Conservation (phyloP, 2,888 invertebrate genomes). For the Apodemia mormo region DNA sequence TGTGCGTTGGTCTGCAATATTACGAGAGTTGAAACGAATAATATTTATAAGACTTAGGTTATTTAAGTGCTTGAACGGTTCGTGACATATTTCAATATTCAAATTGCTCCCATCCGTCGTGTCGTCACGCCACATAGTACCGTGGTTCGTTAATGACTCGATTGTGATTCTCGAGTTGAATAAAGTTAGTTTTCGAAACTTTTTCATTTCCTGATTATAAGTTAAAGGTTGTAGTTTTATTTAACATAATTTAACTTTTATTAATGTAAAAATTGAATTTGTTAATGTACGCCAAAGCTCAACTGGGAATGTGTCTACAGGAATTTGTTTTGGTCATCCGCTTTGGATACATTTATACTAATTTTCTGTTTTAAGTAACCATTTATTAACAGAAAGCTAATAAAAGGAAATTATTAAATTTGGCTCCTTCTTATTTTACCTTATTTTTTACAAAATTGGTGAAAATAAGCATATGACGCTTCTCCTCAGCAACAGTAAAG, state of each 20-base stretch:
- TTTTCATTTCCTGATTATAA: constrained; percentile 8
- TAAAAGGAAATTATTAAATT: constrained; percentile 50
- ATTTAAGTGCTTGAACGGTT: background rate
- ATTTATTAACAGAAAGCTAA: constrained; percentile 77
- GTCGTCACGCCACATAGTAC: background rate
- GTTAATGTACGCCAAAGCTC: constrained; percentile 60
- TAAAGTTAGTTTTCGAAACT: constrained; percentile 13
- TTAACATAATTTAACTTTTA: constrained; percentile 15
- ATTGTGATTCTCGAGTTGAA: background rate
- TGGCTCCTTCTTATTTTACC: constrained; percentile 33
- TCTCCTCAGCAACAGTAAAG: too few relatives aligned
- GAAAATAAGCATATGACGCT: too few relatives aligned
- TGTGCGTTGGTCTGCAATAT: background rate
- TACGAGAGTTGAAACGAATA: background rate
- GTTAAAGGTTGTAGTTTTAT: constrained; percentile 2
- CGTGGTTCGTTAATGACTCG: background rate
- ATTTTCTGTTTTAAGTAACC: constrained; percentile 62
- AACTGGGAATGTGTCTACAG: constrained; percentile 36
- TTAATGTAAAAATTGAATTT: constrained; percentile 18
- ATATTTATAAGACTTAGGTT: background rate
- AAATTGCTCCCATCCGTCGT: background rate
- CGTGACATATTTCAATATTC: background rate
- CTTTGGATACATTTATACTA: constrained; percentile 61
- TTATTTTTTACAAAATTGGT: too few relatives aligned
- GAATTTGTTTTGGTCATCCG: constrained; percentile 32